These are phyloP conservation scores for Pristis pectinata DNA, from an alignment of 2,797 vertebrate species.

Conservation along the genomic window DNA sequence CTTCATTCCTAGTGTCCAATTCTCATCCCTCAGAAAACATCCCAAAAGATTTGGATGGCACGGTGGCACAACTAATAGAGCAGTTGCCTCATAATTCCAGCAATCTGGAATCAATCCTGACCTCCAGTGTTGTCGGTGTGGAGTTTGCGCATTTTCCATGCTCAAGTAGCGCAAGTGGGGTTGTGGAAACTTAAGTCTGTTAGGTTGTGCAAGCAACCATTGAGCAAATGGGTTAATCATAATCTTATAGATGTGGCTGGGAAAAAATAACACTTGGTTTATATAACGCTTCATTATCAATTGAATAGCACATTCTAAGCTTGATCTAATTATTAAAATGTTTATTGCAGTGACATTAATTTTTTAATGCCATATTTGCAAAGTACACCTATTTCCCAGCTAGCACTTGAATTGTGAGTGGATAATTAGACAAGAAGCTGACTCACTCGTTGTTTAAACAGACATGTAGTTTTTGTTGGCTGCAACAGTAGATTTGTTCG, in stretches of 20 bases:
- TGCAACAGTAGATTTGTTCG: background rate
- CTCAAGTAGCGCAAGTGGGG: background rate
- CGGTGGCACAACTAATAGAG: too few species aligned
- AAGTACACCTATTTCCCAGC: background rate
- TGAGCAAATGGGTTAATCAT: background rate
- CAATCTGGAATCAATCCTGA: too few species aligned
- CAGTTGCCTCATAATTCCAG: too few species aligned
- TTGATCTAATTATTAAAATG: background rate
- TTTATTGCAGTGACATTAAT: background rate
- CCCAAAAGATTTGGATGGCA: too few species aligned
- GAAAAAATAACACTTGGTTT: background rate
- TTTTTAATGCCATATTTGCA: background rate
- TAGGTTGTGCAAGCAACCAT: too few species aligned
- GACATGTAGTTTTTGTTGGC: background rate
- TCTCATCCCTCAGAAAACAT: too few species aligned
- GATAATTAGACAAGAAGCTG: background rate
- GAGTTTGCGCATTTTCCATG: too few species aligned
- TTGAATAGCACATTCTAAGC: background rate
- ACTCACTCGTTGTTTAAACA: background rate
- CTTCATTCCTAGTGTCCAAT: too few species aligned
- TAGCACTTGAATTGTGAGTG: background rate
- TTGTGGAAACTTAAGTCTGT: too few species aligned
- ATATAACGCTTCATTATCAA: background rate
- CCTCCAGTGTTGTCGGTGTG: too few species aligned
- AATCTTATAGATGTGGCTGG: background rate